Evolutionary conservation across 2,888 invertebrate species (phyloP).

Genomic region (Eupithecia centaureata): DNA sequence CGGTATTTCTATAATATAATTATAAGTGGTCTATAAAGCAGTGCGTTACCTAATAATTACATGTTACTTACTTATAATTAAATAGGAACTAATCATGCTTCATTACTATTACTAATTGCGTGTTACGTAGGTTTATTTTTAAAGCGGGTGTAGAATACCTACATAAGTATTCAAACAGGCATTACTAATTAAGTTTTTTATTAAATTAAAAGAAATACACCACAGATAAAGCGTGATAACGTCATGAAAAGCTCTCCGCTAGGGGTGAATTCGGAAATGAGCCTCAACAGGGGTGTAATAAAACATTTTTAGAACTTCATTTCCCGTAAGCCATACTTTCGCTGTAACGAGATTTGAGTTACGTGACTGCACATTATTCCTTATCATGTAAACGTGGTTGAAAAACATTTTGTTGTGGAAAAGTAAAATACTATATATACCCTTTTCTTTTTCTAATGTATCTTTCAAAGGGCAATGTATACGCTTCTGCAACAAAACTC

Average conservation of each 20-base stretch:
- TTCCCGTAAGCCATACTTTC: conserved; percentile 13
- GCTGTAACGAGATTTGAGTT: conserved; percentile 19
- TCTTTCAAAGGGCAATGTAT: no score
- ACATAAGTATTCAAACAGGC: no score
- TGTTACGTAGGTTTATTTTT: no score
- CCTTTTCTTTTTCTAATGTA: no score
- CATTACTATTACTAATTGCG: no score
- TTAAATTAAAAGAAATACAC: not conserved
- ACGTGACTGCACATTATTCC: conserved; percentile 8
- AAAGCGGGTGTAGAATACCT: no score
- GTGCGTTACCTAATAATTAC: not conserved
- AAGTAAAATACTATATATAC: no score
- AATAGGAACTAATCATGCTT: no score
- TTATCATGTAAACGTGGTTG: not conserved
- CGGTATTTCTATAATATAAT: not conserved
- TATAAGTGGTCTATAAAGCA: not conserved
- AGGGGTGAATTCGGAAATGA: conserved; percentile 15
- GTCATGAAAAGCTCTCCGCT: not conserved
- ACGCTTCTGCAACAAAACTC: no score
- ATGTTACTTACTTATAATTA: no score
- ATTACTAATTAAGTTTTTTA: not conserved
- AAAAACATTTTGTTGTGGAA: not conserved
- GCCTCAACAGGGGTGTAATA: conserved; percentile 9
- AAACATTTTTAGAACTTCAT: conserved; percentile 24
- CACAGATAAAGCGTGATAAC: not conserved